phyloP scores from a whole-genome alignment of 2,888 invertebrate genomes.

The Agrotis exclamationis region DNA sequence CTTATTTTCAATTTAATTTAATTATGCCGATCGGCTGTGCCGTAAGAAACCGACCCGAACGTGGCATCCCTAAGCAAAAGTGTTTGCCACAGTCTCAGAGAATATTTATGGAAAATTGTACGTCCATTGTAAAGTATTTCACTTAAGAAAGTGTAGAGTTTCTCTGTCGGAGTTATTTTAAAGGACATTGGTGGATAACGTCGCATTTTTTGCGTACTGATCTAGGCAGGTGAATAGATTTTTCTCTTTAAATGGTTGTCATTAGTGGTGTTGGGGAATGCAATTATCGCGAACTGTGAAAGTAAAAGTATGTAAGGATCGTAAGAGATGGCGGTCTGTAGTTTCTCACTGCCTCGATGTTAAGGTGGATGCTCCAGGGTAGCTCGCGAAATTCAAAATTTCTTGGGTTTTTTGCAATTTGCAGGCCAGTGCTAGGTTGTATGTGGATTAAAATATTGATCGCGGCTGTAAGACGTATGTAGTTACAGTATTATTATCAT shows the following conservation, averaged over 20 bases:
- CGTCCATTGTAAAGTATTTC: constrained; percentile 55
- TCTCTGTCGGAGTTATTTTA: constrained; percentile 47
- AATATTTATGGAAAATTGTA: constrained; percentile 54
- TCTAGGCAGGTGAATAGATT: constrained; percentile 11
- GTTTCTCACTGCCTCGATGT: not conserved
- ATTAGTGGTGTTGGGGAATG: constrained; percentile 21
- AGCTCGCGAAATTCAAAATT: too few species aligned
- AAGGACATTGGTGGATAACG: constrained; percentile 12
- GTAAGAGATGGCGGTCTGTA: not conserved
- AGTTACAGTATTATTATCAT: too few species aligned
- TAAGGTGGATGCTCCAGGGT: too few species aligned
- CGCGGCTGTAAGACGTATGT: too few species aligned
- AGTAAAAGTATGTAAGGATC: constrained; percentile 2
- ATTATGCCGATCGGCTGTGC: not conserved
- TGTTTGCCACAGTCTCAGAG: constrained; percentile 32
- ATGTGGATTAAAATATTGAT: too few species aligned
- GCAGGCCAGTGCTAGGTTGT: too few species aligned
- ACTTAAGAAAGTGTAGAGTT: constrained; percentile 37
- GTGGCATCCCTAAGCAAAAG: constrained; percentile 38
- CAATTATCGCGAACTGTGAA: constrained; percentile 23
- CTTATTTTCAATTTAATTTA: too few species aligned
- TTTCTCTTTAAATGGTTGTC: constrained; percentile 9
- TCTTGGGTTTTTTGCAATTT: too few species aligned
- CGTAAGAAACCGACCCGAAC: not conserved
- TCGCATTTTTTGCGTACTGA: constrained; percentile 9